Evolutionary conservation across 2,113 vertebrate genomes (phyloP), one percentile per base, ranked within the genome.

Genomic region (Dolichallabes microphthalmus): DNA sequence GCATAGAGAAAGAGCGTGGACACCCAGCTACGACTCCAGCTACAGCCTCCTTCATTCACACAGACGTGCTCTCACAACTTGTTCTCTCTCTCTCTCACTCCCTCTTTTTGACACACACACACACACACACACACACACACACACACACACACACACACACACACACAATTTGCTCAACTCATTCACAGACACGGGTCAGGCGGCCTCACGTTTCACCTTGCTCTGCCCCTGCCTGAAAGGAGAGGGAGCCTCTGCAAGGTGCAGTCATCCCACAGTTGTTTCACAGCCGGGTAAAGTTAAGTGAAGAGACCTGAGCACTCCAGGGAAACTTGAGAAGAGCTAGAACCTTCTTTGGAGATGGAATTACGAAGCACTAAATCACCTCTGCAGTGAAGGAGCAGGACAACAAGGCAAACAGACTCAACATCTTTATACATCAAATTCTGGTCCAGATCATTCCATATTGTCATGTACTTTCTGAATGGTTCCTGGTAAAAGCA

Each of bases 111-210:
- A 68, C 86, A 53, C 78, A 71, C 82, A 74, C 53, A 50, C 64
- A n/a, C 58, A 80, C 60, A 83, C 58, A 89, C 83, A 75, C 80
- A 84, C 76, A 84, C 63, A 68, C 86, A 53, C 78, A 71, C 82
- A 74, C 53, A 50, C 64, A n/a, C 58, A 80, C 60, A 83, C 58
- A 89, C 83, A 75, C 80, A 84, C 76, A 84, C 63, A 85, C 20
- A 81, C 83, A 82, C 76, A 88, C 79, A 90, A 87, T 93, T 91
- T 91, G 91, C 90, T 93, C 92, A 91, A 87, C 90, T 93, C 89
- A 89, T 87, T 93, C 90, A 90, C 91, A 91, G 91, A 90, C 90
- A 92, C 92, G 88, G 92, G 93, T 93, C 92, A 92, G 91, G 88
- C 80, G 83, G 83, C 84, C 69, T 83, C 85, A 82, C 76, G 80